Evolutionary conservation across 2,797 vertebrate species (phyloP).

Genomic region (Thalassophryne amazonica): DNA sequence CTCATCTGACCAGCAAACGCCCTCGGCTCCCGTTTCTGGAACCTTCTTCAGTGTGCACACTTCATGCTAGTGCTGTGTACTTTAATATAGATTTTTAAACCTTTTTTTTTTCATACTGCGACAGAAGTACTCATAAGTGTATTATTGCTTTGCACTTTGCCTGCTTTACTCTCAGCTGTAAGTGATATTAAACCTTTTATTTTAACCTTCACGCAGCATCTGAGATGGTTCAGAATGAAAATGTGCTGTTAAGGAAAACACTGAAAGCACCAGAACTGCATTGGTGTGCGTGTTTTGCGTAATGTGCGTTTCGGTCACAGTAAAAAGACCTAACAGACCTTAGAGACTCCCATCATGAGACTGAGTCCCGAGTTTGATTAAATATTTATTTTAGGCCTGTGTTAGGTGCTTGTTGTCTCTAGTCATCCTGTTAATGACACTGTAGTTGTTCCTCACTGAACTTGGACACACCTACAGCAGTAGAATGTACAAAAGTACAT

Average conservation of each 20-base stretch:
- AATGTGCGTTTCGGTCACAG: too few species aligned
- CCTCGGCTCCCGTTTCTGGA: not conserved
- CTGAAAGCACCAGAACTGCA: too few species aligned
- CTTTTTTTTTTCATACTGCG: not conserved
- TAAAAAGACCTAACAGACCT: too few species aligned
- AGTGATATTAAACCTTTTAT: not conserved
- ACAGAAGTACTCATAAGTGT: not conserved
- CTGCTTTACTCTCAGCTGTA: not conserved
- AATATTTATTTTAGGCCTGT: conserved; percentile 1
- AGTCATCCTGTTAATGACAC: not conserved
- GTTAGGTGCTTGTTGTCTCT: not conserved
- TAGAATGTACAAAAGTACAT: not conserved
- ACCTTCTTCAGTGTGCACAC: not conserved
- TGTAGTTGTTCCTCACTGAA: not conserved
- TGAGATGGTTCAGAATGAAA: not conserved
- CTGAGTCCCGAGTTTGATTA: conserved; percentile 1
- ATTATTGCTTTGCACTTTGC: not conserved
- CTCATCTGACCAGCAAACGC: not conserved
- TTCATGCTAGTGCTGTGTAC: not conserved
- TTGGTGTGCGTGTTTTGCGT: too few species aligned
- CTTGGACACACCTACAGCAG: not conserved
- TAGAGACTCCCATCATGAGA: not conserved
- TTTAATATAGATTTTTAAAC: not conserved
- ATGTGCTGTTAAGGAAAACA: too few species aligned
- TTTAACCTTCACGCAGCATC: not conserved